A percentile compares a stretch with the other conserved stretches of the same genome.
Evolutionary conservation across 2,888 invertebrate species (phyloP).

Genomic region (Brenthis hecate): DNA sequence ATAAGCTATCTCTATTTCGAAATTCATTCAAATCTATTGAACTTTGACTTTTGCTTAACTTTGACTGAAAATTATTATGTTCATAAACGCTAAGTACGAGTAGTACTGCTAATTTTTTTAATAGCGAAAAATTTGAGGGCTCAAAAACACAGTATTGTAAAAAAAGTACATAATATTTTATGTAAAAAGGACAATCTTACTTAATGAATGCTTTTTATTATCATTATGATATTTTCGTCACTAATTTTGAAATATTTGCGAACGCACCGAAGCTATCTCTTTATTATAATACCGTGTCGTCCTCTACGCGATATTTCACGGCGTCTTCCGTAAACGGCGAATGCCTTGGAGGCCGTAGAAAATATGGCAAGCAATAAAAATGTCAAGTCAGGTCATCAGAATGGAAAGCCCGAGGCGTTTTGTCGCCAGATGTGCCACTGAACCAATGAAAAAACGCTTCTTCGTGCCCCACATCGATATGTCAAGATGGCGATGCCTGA

Average conservation of each 20-base stretch:
- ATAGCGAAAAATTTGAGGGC: too few species aligned
- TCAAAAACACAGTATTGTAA: too few species aligned
- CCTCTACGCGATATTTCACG: constrained; percentile 76
- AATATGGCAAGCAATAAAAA: constrained; percentile 81
- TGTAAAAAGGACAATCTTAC: too few species aligned
- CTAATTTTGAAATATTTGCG: constrained; percentile 21
- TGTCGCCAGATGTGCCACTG: constrained; percentile 80
- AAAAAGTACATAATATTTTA: too few species aligned
- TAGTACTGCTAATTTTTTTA: too few species aligned
- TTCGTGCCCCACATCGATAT: constrained; percentile 74
- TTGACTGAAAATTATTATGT: too few species aligned
- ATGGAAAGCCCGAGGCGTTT: constrained; percentile 79
- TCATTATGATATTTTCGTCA: background rate
- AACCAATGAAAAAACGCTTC: constrained; percentile 82
- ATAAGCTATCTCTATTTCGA: too few species aligned
- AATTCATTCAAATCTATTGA: too few species aligned
- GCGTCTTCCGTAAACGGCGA: constrained; percentile 62
- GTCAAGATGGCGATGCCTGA: constrained; percentile 55
- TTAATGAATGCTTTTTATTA: background rate
- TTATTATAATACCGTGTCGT: constrained; percentile 64
- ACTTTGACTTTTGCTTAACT: too few species aligned
- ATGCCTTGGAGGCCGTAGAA: constrained; percentile 75
- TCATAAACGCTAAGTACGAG: too few species aligned
- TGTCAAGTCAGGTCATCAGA: constrained; percentile 83
- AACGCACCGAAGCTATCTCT: constrained; percentile 62